Evolutionary conservation across 37 sponge, comb jelly and placozoan species (phyloP).

Genomic region (Mnemiopsis leidyi): DNA sequence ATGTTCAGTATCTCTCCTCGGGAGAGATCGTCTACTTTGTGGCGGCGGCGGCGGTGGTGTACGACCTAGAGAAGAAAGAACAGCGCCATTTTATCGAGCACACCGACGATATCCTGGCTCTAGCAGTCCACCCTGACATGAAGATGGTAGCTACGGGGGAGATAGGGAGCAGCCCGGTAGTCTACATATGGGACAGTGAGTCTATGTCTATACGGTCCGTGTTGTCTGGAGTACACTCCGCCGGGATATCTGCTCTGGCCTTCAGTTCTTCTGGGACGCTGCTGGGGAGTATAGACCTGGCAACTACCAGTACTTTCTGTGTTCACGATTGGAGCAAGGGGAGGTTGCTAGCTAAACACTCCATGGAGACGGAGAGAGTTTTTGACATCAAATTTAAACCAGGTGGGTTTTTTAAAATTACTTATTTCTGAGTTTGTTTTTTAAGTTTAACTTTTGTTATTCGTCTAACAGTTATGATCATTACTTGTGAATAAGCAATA

Average conservation of each 20-base stretch:
- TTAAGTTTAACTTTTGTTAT: no score
- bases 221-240: constrained; percentile 69
- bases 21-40: constrained; percentile 93
- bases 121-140: constrained; percentile 88
- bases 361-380: constrained; percentile 67
- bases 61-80: constrained; percentile 67
- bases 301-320: not conserved
- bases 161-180: constrained; percentile 84
- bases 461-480: no score
- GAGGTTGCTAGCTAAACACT: constrained; percentile 63
- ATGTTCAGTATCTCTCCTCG: constrained; percentile 82
- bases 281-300: constrained; percentile 65
- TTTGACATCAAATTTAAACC: constrained; percentile 89
- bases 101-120: constrained; percentile 91
- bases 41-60: constrained; percentile 91
- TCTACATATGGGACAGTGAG: constrained; percentile 88
- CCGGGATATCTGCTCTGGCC: constrained; percentile 78
- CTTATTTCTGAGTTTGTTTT: not conserved
- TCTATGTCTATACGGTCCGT: constrained; percentile 84
- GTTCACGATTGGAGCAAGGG: constrained; percentile 68
- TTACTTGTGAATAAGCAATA: no score
- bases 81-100: constrained; percentile 90
- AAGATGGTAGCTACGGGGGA: constrained; percentile 89
- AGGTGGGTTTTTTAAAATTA: not conserved
- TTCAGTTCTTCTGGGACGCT: constrained; percentile 87